Percentiles rank a stretch among this genome's conserved stretches.
Evolutionary conservation across 1,140 invertebrate genomes (phyloP).

Genomic region (Hyphantria cunea): DNA sequence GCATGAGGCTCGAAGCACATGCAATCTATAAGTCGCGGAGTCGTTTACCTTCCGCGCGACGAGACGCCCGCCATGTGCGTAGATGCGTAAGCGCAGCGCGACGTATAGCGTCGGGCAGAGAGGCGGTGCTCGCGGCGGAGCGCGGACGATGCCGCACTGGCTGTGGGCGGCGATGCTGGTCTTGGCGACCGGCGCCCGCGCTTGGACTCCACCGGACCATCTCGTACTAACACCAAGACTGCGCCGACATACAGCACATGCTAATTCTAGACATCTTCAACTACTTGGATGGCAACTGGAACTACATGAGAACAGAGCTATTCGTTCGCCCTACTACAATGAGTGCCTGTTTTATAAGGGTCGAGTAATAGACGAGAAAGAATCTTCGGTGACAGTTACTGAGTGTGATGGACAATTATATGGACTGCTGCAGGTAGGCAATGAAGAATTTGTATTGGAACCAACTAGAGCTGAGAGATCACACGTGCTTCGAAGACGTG

Average conservation of each 20-base stretch:
- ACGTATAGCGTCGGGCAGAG: slow-evolving; percentile 55
- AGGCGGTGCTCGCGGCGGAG: slow-evolving; percentile 65
- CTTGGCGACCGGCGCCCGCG: slow-evolving; percentile 40
- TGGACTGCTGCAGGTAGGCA: slow-evolving; percentile 64
- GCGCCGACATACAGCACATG: slow-evolving; percentile 43
- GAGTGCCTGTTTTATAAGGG: slow-evolving; percentile 73
- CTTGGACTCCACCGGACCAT: slow-evolving; percentile 46
- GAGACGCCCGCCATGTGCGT: slow-evolving; percentile 77
- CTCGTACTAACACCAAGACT: slow-evolving; percentile 37
- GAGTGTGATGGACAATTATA: slow-evolving; percentile 71
- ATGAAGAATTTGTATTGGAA: slow-evolving; percentile 67
- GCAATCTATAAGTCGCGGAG: slow-evolving; percentile 71
- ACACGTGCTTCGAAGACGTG: slow-evolving; percentile 65
- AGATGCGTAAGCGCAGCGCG: slow-evolving; percentile 70
- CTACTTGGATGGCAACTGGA: slow-evolving; percentile 69
- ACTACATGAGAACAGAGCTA: slow-evolving; percentile 65
- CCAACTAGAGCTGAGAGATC: slow-evolving; percentile 49
- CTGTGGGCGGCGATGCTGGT: slow-evolving; percentile 64
- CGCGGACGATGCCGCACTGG: slow-evolving; percentile 74
- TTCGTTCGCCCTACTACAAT: slow-evolving; percentile 69
- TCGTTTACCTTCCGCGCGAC: slow-evolving; percentile 77
- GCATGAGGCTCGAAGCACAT: slow-evolving; percentile 62
- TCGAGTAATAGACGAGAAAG: slow-evolving; percentile 54
- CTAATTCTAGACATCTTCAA: slow-evolving; percentile 54
- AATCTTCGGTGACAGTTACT: slow-evolving; percentile 64